Percentiles rank a stretch among this genome's conserved stretches.
phyloP scores from a whole-genome alignment of 2,888 invertebrate genomes.

The Dryocosmus kuriphilus region DNA sequence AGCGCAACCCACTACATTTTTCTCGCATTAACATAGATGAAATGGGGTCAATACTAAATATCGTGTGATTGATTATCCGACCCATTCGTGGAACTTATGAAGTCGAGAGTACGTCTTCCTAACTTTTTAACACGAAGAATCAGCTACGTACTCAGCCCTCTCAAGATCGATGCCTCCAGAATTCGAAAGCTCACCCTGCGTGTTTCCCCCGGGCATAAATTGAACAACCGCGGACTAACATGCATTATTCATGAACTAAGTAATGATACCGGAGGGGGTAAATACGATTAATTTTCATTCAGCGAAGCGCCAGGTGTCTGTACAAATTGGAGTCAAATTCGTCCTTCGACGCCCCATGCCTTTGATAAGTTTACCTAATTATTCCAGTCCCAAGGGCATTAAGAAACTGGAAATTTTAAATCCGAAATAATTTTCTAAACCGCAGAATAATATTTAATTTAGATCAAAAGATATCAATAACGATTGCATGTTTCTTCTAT shows the following conservation, averaged over 20 bases:
- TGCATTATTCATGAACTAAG: slow-evolving; percentile 40
- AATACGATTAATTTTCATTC: slow-evolving; percentile 40
- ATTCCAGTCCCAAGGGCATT: background rate
- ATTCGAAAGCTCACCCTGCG: slow-evolving; percentile 37
- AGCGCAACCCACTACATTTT: background rate
- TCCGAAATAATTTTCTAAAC: background rate
- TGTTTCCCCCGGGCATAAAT: slow-evolving; percentile 39
- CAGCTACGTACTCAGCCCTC: slow-evolving; percentile 27
- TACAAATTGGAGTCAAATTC: slow-evolving; percentile 36
- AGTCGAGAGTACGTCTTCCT: slow-evolving; percentile 14
- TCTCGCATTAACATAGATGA: background rate
- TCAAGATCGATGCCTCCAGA: slow-evolving; percentile 36
- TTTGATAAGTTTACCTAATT: background rate
- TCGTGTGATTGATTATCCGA: slow-evolving; percentile 23
- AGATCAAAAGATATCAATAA: no score
- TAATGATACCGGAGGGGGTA: slow-evolving; percentile 39
- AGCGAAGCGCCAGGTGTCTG: slow-evolving; percentile 31
- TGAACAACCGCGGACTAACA: slow-evolving; percentile 39
- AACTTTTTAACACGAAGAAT: slow-evolving; percentile 32
- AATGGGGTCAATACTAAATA: slow-evolving; percentile 31
- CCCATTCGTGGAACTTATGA: slow-evolving; percentile 22
- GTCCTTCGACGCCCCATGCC: background rate
- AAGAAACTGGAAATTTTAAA: background rate
- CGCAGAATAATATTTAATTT: background rate
- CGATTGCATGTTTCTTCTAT: no score